Conservation (phyloP, 2,113 vertebrate genomes). For the Hirundichthys speculiger region DNA sequence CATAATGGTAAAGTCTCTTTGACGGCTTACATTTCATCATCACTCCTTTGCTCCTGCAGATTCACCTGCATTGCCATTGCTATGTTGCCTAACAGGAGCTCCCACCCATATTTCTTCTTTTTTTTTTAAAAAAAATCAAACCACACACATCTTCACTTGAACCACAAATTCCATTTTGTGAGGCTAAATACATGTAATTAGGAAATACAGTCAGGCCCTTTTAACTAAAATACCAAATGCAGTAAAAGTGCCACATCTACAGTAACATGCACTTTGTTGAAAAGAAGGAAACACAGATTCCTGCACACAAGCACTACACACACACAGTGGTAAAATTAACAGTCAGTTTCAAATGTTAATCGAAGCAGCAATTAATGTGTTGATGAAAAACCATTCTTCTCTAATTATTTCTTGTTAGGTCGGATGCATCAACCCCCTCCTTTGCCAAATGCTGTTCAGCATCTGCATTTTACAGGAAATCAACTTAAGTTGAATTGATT, state of each 20-base stretch:
- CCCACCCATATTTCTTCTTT: conserved; percentile 31
- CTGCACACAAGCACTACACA: not conserved
- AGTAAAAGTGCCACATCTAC: conserved; percentile 29
- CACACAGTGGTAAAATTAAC: conserved; percentile 26
- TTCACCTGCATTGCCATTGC: conserved; percentile 38
- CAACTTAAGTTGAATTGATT: conserved; percentile 36
- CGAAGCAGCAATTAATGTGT: conserved; percentile 51
- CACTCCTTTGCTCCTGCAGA: conserved; percentile 61
- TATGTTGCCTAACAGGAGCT: conserved; percentile 16
- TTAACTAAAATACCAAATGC: conserved; percentile 35
- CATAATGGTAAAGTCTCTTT: conserved; percentile 59
- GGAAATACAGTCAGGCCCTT: conserved; percentile 35
- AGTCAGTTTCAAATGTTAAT: conserved; percentile 42
- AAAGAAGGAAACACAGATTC: not conserved
- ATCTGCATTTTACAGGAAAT: conserved; percentile 37
- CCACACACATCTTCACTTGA: conserved; percentile 1
- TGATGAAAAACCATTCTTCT: conserved; percentile 53
- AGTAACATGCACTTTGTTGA: not conserved
- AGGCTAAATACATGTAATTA: conserved; percentile 29
- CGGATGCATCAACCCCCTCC: conserved; percentile 25
- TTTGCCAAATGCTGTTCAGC: conserved; percentile 10
- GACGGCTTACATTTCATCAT: conserved; percentile 58
- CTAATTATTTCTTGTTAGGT: conserved; percentile 53
- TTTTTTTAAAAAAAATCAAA: conserved; percentile 28
- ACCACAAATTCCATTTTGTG: conserved; percentile 16